Evolutionary conservation across 2,113 vertebrate genomes (phyloP).

Genomic region (Neodontobutis hainanensis): DNA sequence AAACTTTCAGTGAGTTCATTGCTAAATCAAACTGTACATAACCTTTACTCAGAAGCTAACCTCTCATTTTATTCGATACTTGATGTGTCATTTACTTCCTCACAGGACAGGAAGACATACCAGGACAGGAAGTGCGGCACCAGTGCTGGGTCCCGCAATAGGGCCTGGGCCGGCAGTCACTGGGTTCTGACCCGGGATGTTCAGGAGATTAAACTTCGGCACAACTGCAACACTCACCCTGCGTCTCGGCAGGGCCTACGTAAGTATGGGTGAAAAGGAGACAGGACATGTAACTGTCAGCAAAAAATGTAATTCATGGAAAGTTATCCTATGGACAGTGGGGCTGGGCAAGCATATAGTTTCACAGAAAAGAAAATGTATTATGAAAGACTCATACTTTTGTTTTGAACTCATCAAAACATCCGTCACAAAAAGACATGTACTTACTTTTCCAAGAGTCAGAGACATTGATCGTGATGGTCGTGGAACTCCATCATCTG

Average conservation of each 20-base stretch:
- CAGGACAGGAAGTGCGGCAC: slow-evolving; percentile 81
- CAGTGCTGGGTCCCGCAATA: slow-evolving; percentile 50
- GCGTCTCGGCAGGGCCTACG: slow-evolving; percentile 90
- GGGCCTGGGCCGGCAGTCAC: slow-evolving; percentile 60
- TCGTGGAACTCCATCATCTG: slow-evolving; percentile 93
- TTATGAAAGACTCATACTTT: too few species aligned
- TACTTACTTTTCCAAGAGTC: slow-evolving; percentile 91
- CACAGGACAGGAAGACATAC: slow-evolving; percentile 77
- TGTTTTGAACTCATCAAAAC: too few species aligned
- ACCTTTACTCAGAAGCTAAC: slow-evolving; percentile 9
- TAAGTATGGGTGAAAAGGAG: slow-evolving; percentile 36
- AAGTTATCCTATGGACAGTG: background rate
- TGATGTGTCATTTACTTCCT: slow-evolving; percentile 31
- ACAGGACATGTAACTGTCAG: background rate
- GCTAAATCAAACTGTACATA: background rate
- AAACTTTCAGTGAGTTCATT: background rate
- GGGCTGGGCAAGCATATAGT: background rate
- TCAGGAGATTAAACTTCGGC: slow-evolving; percentile 95
- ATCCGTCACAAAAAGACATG: background rate
- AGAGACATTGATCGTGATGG: slow-evolving; percentile 92
- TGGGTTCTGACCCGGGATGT: slow-evolving; percentile 87
- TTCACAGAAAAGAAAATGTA: too few species aligned
- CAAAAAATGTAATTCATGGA: background rate
- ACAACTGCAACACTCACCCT: slow-evolving; percentile 98
- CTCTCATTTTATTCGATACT: slow-evolving; percentile 7